These are phyloP conservation scores for Synchiropus splendidus DNA, from an alignment of 2,113 vertebrate species.

Conservation along the genomic window DNA sequence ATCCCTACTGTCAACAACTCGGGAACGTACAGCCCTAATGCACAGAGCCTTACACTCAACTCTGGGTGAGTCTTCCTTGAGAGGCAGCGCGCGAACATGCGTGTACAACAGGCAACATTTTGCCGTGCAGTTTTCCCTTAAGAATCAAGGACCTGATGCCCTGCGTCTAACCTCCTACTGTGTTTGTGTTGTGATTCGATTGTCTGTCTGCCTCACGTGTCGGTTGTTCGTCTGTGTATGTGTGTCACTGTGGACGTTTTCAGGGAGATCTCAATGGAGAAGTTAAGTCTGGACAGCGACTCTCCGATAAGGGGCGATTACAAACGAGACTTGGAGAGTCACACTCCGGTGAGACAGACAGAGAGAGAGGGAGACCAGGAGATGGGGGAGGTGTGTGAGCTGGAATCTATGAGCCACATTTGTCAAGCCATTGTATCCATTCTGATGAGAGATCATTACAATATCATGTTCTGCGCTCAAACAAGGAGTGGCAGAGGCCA, in stretches of 20 bases:
- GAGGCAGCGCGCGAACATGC: no score
- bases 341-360: slow-evolving; percentile 52
- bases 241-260: slow-evolving; percentile 21
- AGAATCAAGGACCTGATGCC: no score
- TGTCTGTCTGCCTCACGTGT: slow-evolving; percentile 16
- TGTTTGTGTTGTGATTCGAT: slow-evolving; percentile 26
- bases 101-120: no score
- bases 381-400: slow-evolving; percentile 4
- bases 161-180: slow-evolving; percentile 39
- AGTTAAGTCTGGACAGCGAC: slow-evolving; percentile 72
- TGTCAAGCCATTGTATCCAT: no score
- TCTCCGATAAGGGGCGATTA: slow-evolving; percentile 60
- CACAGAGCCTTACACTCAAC: slow-evolving; percentile 43
- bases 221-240: slow-evolving; percentile 17
- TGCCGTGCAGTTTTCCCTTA: no score
- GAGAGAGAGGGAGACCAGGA: slow-evolving; percentile 15
- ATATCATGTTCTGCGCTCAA: no score
- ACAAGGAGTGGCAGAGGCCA: no score
- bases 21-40: slow-evolving; percentile 69
- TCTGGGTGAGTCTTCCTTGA: slow-evolving; percentile 40
- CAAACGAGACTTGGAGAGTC: slow-evolving; percentile 55
- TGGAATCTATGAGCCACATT: background rate
- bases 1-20: slow-evolving; percentile 72
- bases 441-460: no score
- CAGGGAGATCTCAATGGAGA: slow-evolving; percentile 79